Base-by-base conservation (phyloP, 2,113 vertebrate genomes). In the Epinephelus lanceolatus region DNA sequence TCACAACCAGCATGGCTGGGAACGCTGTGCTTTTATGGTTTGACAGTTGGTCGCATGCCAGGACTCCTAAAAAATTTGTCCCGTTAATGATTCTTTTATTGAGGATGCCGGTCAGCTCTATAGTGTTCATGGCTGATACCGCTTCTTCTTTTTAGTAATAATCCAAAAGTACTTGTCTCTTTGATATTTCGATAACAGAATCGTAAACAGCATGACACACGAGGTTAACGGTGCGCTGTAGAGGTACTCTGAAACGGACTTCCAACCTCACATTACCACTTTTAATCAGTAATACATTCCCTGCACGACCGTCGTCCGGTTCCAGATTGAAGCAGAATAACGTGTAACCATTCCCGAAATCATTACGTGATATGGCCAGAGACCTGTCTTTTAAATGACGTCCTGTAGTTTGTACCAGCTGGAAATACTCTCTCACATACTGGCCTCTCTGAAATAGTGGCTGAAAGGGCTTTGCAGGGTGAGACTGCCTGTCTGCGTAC, bases 121-220 rank as follows among this genome's bases (percentile, higher is more conserved):
- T 33, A 18, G 42, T 63, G 21, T 51, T 75, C 59, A 75, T 76
- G 10, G 9, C 33, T 25, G 2, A 37, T 37, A 37, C 4, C 5
- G 6, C 33, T 5, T 37, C 33, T 37, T 37, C 6, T 37, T 14
- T 12, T 30, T 27, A 76, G 25, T 55, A 76, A 37, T 37, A 37
- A 37, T 37, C 33, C 33, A 5, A 37, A 37, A 37, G 62, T 66
- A 63, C 33, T 23, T 51, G 49, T 21, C 30, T 21, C 18, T n/a
- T 45, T 12, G 13, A 45, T 45, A 45, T 45, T 13, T 55, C 60
- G 11, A 76, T 13, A 37, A 66, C 33, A 1, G 61, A 52, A 18
- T 76, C 74, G 40, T 55, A 76, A 30, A 55, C 45, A 2, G 61
- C 12, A 33, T 76, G 40, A 76, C 45, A 76, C 33, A 37, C 33